Percentiles rank a stretch among this genome's conserved stretches.
phyloP scores from a whole-genome alignment of 2,113 vertebrate species.

The Centropristis striata region DNA sequence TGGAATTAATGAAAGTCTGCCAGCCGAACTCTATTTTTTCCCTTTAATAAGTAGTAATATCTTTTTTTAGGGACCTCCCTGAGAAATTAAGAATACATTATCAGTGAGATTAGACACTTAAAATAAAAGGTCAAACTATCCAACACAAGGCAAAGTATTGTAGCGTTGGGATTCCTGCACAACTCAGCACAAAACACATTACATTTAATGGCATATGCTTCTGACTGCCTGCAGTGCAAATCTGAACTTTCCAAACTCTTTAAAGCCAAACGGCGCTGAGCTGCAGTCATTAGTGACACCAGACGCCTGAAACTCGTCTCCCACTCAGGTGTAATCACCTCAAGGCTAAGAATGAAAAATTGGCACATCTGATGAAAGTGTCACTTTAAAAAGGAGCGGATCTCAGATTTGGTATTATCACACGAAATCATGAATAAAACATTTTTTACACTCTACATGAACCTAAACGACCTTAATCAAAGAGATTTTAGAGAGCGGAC shows the following conservation, averaged over 20 bases:
- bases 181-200: neutral
- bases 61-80: neutral
- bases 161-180: neutral
- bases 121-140: neutral
- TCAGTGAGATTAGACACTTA: no score
- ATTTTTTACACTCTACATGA: neutral
- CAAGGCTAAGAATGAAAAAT: neutral
- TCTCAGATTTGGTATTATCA: neutral
- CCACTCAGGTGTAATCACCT: neutral
- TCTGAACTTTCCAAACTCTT: neutral
- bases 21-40: neutral
- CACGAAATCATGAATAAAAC: neutral
- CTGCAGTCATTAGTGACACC: neutral
- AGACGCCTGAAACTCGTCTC: neutral
- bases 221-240: neutral
- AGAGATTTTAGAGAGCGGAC: neutral
- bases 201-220: neutral
- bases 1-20: neutral
- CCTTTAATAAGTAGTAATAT: neutral
- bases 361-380: neutral
- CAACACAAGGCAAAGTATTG: no score
- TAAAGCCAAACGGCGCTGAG: neutral
- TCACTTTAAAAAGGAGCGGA: conserved; percentile 1
- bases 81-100: neutral
- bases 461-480: neutral